These are phyloP conservation scores for Bos indicus DNA, from an alignment of 2,113 vertebrate genomes.

Conservation along the genomic window DNA sequence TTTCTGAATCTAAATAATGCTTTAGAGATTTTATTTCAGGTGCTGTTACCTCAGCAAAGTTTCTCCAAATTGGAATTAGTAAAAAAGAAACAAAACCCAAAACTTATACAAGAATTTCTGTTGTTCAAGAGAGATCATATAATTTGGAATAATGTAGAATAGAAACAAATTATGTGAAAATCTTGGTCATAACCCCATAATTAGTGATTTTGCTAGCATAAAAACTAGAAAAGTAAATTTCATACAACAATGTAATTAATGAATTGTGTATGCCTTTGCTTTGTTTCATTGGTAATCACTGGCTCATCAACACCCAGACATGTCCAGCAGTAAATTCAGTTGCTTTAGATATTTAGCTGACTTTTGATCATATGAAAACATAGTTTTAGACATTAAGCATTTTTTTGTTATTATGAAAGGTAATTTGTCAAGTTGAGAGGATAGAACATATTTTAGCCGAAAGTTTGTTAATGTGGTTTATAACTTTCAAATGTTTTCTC, in stretches of 20 bases:
- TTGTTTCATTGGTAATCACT: neutral
- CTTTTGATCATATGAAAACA: neutral
- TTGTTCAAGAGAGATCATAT: neutral
- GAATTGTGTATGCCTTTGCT: neutral
- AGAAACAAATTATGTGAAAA: neutral
- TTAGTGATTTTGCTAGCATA: neutral
- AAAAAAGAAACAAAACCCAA: neutral
- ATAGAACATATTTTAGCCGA: neutral
- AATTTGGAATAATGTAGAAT: neutral
- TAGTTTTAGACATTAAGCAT: neutral
- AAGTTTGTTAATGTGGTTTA: neutral
- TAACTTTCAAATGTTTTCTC: neutral
- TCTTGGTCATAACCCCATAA: neutral
- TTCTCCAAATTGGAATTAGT: constrained; percentile 8
- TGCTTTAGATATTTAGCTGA: neutral
- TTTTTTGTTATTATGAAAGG: neutral
- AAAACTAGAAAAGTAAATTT: neutral
- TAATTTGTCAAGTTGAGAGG: neutral
- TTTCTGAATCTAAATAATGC: constrained; percentile 4
- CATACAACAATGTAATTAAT: neutral
- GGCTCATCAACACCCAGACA: neutral
- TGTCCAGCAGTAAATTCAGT: neutral
- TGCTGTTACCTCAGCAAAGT: neutral
- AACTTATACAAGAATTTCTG: neutral
- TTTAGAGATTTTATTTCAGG: neutral